Percentiles rank a stretch among this genome's conserved stretches.
Evolutionary conservation across 2,797 vertebrate species (phyloP).

Genomic region (Phoeniculus purpureus): DNA sequence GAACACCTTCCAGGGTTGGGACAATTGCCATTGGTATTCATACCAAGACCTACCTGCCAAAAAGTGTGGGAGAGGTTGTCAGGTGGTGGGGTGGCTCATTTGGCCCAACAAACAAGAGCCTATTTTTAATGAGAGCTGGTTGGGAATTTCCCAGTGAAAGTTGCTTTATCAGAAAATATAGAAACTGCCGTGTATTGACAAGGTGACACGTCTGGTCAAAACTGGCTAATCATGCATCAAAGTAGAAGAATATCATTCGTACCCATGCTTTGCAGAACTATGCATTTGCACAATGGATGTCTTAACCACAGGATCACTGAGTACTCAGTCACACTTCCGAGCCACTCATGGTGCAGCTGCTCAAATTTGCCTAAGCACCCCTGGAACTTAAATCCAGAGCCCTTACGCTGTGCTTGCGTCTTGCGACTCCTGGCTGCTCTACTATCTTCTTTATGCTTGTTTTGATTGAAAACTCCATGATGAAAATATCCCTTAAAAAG

Average conservation of each 20-base stretch:
- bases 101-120: neutral
- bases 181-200: neutral
- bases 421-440: neutral
- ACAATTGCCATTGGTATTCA: neutral
- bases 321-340: neutral
- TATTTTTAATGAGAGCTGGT: neutral
- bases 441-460: neutral
- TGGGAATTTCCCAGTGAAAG: conserved; percentile 28
- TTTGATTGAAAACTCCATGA: neutral
- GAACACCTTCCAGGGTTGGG: neutral
- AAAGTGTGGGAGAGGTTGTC: conserved; percentile 10
- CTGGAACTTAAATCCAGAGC: neutral
- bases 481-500: neutral
- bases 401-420: neutral
- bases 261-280: neutral
- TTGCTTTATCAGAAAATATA: neutral
- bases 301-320: neutral
- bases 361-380: neutral
- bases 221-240: rapidly evolving
- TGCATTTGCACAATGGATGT: neutral
- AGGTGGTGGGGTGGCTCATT: neutral
- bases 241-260: neutral
- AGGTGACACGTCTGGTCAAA: neutral
- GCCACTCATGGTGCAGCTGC: neutral
- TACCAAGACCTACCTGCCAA: neutral